Evolutionary conservation across 2,797 vertebrate species (phyloP).

Genomic region (Austrolebias charrua): DNA sequence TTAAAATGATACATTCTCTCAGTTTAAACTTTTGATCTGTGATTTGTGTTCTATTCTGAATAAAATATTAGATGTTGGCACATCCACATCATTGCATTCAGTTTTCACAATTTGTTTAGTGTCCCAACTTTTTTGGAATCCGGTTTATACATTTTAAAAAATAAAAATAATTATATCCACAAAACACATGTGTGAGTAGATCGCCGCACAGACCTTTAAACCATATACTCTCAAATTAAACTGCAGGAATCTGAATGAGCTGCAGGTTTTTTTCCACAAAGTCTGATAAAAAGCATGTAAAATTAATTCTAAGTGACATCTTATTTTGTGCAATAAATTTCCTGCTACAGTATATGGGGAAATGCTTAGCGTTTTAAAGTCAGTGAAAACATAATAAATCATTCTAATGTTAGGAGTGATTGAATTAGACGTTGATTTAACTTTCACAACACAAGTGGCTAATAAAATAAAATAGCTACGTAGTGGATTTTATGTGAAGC

Average conservation of each 20-base stretch:
- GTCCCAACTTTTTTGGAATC: too few species aligned
- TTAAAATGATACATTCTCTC: too few species aligned
- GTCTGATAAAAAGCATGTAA: conserved; percentile 13
- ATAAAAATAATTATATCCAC: background rate
- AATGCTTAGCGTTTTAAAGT: conserved; percentile 47
- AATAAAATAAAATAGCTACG: conserved; percentile 66
- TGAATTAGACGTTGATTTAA: conserved; percentile 66
- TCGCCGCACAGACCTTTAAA: background rate
- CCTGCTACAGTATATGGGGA: conserved; percentile 34
- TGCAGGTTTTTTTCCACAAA: conserved; percentile 2
- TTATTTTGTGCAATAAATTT: conserved; percentile 52
- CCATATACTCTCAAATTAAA: conserved; percentile 16
- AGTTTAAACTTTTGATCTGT: too few species aligned
- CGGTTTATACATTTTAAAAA: too few species aligned
- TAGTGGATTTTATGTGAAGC: conserved; percentile 61
- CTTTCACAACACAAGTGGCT: conserved; percentile 65
- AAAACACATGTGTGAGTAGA: conserved; percentile 8
- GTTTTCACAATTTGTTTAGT: too few species aligned
- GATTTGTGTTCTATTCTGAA: too few species aligned
- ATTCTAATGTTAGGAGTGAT: conserved; percentile 52
- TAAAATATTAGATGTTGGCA: too few species aligned
- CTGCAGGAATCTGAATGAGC: conserved; percentile 14
- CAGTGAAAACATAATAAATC: conserved; percentile 47
- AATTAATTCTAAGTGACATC: conserved; percentile 46
- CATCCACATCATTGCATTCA: too few species aligned